Base-by-base conservation (phyloP, 2,888 invertebrate species). In the Cosmia trapezina region DNA sequence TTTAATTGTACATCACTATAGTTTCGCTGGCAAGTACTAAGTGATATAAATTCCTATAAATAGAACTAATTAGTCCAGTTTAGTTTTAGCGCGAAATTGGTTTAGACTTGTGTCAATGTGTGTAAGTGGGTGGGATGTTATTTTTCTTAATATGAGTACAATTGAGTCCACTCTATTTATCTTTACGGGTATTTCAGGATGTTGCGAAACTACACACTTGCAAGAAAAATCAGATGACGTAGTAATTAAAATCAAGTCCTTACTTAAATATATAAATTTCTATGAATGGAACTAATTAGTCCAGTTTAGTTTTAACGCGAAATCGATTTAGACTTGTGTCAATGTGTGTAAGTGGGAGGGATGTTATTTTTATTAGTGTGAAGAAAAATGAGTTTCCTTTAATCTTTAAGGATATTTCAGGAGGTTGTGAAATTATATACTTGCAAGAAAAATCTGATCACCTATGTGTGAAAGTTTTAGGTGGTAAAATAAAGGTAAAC, bases 221-320 rank as follows among this genome's bases (percentile, higher is more conserved):
- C 3, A 11, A n/a, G 17, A 12, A 47, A 61, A 47, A 28, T 45
- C 28, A 1, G 19, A 28, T 28, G 28, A 19, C 6, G 6, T 61
- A 28, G 28, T n/a, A n/a, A n/a, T 33, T n/a, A 62, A 33, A 8
- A 63, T 3, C n/a, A 37, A 37, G 37, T 37, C 37, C 37, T 37
- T 37, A 37, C 37, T 37, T 4, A 37, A 6, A 4, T 2, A 37
- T 37, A 37, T 4, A 37, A 37, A 37, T 37, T 37, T 37, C 37
- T 37, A 37, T 37, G 78, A 84, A 86, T 86, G 86, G 85, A 79
- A 73, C 45, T 60, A 78, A 73, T 81, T 85, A 71, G 62, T 63
- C 73, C 73, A 70, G 68, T 82, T 78, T 64, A 73, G 65, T 73
- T 61, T 70, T 70, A 64, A 68, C 11, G 61, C 64, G 17, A 73